Percentiles rank a stretch among this genome's conserved stretches.
Conservation (phyloP, 2,113 vertebrate species). For the Prionailurus bengalensis region DNA sequence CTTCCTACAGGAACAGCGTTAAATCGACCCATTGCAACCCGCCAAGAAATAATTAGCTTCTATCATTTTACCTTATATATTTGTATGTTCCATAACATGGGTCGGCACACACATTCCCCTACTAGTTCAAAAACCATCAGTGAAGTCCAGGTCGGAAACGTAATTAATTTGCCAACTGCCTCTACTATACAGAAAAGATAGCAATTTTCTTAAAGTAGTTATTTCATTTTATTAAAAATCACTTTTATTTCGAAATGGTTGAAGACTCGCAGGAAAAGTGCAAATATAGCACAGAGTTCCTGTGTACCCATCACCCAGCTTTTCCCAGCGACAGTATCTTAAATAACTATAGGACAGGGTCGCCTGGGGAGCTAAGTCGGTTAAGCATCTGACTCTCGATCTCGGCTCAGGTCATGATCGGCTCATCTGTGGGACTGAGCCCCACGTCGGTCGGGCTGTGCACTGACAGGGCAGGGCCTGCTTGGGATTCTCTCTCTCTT, state of each 20-base stretch:
- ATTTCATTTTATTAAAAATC: constrained; percentile 27
- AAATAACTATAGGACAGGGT: not conserved
- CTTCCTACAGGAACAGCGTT: constrained; percentile 40
- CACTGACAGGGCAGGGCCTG: no score
- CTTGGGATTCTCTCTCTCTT: no score
- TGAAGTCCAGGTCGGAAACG: not conserved
- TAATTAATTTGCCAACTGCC: not conserved
- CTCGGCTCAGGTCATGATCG: no score
- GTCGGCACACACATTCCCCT: not conserved
- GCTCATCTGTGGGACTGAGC: no score
- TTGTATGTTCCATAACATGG: not conserved
- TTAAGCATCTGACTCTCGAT: no score
- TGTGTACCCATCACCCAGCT: not conserved
- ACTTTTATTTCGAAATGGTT: constrained; percentile 34
- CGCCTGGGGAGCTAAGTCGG: no score
- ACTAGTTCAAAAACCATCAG: constrained; percentile 22
- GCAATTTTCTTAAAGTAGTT: not conserved
- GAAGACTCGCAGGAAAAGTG: constrained; percentile 6
- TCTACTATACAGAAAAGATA: not conserved
- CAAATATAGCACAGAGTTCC: not conserved
- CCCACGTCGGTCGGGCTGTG: no score
- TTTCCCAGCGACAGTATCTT: not conserved
- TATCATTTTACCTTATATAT: constrained; percentile 44
- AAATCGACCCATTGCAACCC: not conserved
- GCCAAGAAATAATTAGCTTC: constrained; percentile 47